A percentile compares a stretch with the other conserved stretches of the same genome.
phyloP scores from a whole-genome alignment of 2,797 vertebrate genomes.

The Parauchenoglanis ngamensis region DNA sequence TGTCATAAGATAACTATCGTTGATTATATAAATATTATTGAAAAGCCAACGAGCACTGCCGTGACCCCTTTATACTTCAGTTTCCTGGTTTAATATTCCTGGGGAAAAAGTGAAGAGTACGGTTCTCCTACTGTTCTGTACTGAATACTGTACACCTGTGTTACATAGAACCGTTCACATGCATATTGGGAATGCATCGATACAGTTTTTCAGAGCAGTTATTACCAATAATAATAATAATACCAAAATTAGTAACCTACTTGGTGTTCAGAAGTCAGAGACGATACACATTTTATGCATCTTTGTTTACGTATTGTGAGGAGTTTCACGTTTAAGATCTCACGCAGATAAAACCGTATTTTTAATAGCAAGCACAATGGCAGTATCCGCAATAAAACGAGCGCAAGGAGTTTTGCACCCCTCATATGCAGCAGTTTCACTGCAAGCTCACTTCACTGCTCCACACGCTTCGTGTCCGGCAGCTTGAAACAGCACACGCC shows the following conservation, averaged over 20 bases:
- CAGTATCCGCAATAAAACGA: not conserved
- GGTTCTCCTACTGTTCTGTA: not conserved
- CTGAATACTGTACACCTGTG: not conserved
- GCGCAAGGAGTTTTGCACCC: not conserved
- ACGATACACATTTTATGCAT: too few species aligned
- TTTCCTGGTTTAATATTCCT: not conserved
- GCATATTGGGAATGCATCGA: not conserved
- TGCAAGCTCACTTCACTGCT: too few species aligned
- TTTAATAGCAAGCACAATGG: not conserved
- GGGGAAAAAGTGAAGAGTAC: not conserved
- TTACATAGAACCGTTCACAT: not conserved
- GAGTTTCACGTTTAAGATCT: too few species aligned
- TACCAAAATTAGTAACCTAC: too few species aligned
- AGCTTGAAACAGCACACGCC: too few species aligned
- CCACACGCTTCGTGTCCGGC: too few species aligned
- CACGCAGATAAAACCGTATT: not conserved
- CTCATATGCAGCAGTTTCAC: not conserved
- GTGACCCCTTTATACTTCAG: not conserved
- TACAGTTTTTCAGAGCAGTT: not conserved
- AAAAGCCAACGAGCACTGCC: not conserved
- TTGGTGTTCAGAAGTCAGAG: too few species aligned
- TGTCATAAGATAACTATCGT: not conserved
- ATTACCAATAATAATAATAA: not conserved
- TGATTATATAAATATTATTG: not conserved
- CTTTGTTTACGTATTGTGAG: too few species aligned